Base-by-base conservation (phyloP, 2,797 vertebrate genomes). In the Rousettus madagascariensis region DNA sequence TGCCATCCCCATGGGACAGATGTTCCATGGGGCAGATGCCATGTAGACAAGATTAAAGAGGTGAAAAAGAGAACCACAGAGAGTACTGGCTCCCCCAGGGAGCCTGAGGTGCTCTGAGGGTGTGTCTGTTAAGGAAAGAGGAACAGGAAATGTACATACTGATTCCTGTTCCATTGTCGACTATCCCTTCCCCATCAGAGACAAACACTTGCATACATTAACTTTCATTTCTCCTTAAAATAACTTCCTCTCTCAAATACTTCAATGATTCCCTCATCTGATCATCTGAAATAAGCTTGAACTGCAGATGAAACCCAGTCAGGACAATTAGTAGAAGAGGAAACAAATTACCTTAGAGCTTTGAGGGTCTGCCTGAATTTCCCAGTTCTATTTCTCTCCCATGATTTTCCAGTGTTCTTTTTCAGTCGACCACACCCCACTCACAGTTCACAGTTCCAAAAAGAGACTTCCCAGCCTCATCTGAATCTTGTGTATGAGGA, bases 71-170 rank as follows among this genome's bases (percentile, higher is more conserved):
- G 20, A 28, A 16, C n/a, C 51, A 30, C 22, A 61, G 51, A 80
- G 49, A 84, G 51, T 20, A 15, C 38, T 36, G 46, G 19, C 57
- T 12, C 17, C 26, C 30, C 13, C 17, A 43, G 57, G 57, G 38
- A 86, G 24, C 61, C 69, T 28, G 43, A 71, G 53, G 22, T 55
- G 16, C 43, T 46, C 66, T 59, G 24, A 90, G 77, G 72, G 33
- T 59, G 38, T 63, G 38, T 63, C 78, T 26, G 13, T 78, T 87
- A 69, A 87, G 84, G 36, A 90, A 97, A 75, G 30, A 85, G 68
- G 41, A 95, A 91, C 49, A 87, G 92, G 89, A 96, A 96, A 77
- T 86, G 24, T 69, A 69, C 72, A 71, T 63, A 33, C 11, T 13
- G 12, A 57, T 95, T 96, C 33, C 55, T 71, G 33, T n/a, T 49